Conservation (phyloP, 2,888 invertebrate genomes). For the Beris chalybata region DNA sequence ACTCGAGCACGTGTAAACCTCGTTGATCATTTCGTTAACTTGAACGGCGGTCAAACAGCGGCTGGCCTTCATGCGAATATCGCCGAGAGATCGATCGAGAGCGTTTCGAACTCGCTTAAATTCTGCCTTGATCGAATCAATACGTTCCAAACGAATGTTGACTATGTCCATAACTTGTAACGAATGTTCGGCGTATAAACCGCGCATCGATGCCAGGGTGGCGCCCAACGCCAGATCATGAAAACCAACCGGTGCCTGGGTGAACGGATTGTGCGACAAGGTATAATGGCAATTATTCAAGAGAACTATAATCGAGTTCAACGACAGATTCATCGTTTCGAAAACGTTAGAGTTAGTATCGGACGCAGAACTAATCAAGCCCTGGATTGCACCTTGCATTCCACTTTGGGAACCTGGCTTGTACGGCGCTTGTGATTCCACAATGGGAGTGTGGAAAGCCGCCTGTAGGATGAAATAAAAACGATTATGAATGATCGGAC, state of each 20-base stretch:
- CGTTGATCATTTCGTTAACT: constrained; percentile 11
- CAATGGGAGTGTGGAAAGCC: not conserved
- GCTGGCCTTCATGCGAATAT: not conserved
- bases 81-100: constrained; percentile 7
- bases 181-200: not conserved
- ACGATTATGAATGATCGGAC: too few relatives aligned
- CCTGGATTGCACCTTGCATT: constrained; percentile 12
- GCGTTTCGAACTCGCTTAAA: constrained; percentile 7
- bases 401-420: not conserved
- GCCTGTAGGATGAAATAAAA: constrained; percentile 2
- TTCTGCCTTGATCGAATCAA: constrained; percentile 9
- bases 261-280: constrained; percentile 16
- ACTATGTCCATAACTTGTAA: constrained; percentile 11
- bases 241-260: constrained; percentile 7
- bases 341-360: constrained; percentile 8
- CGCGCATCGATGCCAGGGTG: constrained; percentile 2
- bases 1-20: constrained; percentile 8
- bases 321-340: constrained; percentile 16
- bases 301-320: constrained; percentile 7
- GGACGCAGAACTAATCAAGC: constrained; percentile 6
- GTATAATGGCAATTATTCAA: constrained; percentile 2
- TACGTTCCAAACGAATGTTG: constrained; percentile 13
- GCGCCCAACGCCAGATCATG: constrained; percentile 17
- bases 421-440: constrained; percentile 3
- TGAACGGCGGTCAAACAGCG: constrained; percentile 11